Conservation (phyloP, 1,140 invertebrate species). For the Metaphire vulgaris region DNA sequence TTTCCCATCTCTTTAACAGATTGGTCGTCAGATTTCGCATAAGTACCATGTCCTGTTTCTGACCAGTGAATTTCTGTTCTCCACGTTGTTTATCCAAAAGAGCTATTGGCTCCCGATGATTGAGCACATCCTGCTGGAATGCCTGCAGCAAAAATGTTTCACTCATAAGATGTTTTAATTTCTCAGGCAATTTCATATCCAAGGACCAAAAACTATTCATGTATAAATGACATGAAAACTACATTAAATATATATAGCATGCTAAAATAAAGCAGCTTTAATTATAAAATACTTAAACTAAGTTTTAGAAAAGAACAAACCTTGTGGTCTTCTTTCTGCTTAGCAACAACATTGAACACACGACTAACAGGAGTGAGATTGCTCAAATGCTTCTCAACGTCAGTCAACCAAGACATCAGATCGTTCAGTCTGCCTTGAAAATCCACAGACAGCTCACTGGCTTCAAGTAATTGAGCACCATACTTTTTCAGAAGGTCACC, state of each 20-base stretch:
- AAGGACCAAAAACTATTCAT: too few species aligned
- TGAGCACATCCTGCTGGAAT: conserved; percentile 89
- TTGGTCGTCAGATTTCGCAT: conserved; percentile 89
- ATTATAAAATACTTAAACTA: neutral
- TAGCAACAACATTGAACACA: conserved; percentile 78
- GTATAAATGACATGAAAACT: too few species aligned
- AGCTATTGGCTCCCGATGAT: conserved; percentile 87
- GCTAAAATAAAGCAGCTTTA: too few species aligned
- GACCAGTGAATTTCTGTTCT: conserved; percentile 95
- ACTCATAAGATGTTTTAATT: too few species aligned
- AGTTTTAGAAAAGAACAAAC: conserved; percentile 30
- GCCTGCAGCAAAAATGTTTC: too few species aligned
- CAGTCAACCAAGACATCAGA: conserved; percentile 89
- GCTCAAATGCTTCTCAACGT: conserved; percentile 81
- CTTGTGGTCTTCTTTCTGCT: conserved; percentile 96
- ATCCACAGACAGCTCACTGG: conserved; percentile 70
- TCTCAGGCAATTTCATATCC: too few species aligned
- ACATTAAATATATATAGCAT: too few species aligned
- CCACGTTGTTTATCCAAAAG: conserved; percentile 94
- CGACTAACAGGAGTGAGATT: conserved; percentile 87
- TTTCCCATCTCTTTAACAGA: conserved; percentile 14
- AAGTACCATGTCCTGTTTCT: conserved; percentile 97
- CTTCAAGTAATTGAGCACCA: conserved; percentile 95
- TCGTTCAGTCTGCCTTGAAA: conserved; percentile 9
- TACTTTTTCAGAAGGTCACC: conserved; percentile 81